Base-by-base conservation (phyloP, 2,797 vertebrate species). In the Dromococcyx pavoninus region DNA sequence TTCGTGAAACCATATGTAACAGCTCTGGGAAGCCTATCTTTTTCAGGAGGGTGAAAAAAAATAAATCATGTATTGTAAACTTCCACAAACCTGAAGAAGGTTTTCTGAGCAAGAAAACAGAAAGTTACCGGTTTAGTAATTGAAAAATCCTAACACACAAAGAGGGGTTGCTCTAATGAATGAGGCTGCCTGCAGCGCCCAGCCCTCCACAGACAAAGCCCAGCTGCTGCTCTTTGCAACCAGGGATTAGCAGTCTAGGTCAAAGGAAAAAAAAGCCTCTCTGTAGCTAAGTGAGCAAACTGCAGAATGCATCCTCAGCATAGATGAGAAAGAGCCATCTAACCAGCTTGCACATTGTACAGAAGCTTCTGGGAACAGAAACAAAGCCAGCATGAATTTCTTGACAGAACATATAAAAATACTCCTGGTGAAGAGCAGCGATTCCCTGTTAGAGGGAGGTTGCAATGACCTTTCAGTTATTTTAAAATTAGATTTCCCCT, bases 221-320 rank as follows among this genome's bases (percentile, higher is more conserved):
- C 94, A 97, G 94, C 95, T 97, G 94, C 94, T 95, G 86, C 88
- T 90, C 92, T 94, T 41, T 88, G 86, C 94, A 93, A 16, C 33
- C 44, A 79, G 83, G 89, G 93, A 95, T 97, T 95, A 97, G 89
- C 92, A 73, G 91, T 90, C 91, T 96, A 94, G 95, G 91, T 96
- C 94, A 96, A 88, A 91, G 91, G 89, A 95, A 95, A 95, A 95
- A 83, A 96, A 96, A 91, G 80, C 86, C 79, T 88, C 80, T 94
- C 73, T 91, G 77, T 73, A 92, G 89, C 91, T 78, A 95, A 95
- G 92, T 73, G 91, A 96, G 95, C 95, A 88, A 95, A 95, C 86
- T 91, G 86, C 91, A 97, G 93, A 96, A 90, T 94, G 95, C 94
- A 93, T 88, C 92, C 93, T 96, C 94, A 96, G 94, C 93, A 95